Conservation (phyloP, 2,113 vertebrate species). For the Formicarius rufipectus region DNA sequence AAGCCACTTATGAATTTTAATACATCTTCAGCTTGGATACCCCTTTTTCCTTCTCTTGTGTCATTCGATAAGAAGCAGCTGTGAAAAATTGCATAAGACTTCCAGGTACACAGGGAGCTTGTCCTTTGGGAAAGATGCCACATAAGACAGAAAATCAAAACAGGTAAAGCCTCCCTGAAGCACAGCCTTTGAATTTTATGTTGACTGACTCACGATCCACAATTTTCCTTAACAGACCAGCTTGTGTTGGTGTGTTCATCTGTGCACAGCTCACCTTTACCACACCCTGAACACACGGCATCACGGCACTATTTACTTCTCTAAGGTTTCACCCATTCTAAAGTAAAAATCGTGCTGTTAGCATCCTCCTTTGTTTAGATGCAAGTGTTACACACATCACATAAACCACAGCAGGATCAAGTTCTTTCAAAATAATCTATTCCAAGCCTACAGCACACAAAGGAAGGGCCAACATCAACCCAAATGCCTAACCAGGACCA, state of each 20-base stretch:
- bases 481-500: neutral
- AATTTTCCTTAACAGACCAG: neutral
- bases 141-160: neutral
- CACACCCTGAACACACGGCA: neutral
- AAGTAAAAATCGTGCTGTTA: neutral
- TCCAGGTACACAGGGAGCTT: conserved; percentile 3
- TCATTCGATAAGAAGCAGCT: conserved; percentile 14
- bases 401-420: neutral
- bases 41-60: neutral
- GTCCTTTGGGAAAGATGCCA: neutral
- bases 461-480: rapidly evolving
- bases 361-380: neutral
- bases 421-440: neutral
- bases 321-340: neutral
- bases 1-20: conserved; percentile 10
- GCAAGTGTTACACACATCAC: neutral
- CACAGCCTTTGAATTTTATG: neutral
- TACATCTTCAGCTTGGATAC: neutral
- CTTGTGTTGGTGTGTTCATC: neutral
- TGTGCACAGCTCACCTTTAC: neutral
- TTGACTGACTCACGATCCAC: neutral
- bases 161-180: neutral
- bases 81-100: neutral
- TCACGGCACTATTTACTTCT: neutral
- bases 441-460: neutral